A percentile compares a stretch with the other conserved stretches of the same genome.
phyloP scores from a whole-genome alignment of 2,113 vertebrate species.

The Leptodactylus fuscus region DNA sequence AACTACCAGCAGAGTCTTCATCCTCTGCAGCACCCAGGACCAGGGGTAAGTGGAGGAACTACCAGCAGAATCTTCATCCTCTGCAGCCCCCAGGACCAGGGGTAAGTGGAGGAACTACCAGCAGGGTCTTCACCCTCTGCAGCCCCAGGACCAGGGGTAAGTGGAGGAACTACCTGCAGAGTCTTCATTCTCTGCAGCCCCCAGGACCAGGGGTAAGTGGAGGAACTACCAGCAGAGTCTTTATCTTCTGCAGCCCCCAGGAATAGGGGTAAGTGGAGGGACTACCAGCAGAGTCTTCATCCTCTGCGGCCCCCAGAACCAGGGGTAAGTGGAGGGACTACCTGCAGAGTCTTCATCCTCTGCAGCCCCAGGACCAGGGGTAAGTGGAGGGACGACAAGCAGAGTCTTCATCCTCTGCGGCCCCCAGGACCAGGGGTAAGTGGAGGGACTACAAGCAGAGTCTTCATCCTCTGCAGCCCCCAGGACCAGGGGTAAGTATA shows the following conservation, averaged over 20 bases:
- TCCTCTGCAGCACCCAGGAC: too few relatives aligned
- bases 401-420: too few relatives aligned
- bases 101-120: neutral
- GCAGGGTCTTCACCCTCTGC: too few relatives aligned
- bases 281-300: too few relatives aligned
- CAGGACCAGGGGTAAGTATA: too few relatives aligned
- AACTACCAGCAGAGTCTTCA: too few relatives aligned
- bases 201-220: neutral
- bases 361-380: neutral
- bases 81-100: neutral
- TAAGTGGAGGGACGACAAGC: neutral
- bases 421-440: neutral
- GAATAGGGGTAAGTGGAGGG: neutral
- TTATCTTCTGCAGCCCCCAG: neutral
- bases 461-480: too few relatives aligned
- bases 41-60: too few relatives aligned
- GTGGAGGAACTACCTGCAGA: neutral
- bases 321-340: neutral
- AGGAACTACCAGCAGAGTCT: too few relatives aligned
- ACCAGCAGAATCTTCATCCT: too few relatives aligned
- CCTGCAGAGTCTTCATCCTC: too few relatives aligned
- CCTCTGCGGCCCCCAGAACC: neutral
- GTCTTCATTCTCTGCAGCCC: too few relatives aligned
- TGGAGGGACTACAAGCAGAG: neutral
- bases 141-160: neutral